Conservation (phyloP, 1,140 invertebrate genomes). For the Elysia chlorotica region DNA sequence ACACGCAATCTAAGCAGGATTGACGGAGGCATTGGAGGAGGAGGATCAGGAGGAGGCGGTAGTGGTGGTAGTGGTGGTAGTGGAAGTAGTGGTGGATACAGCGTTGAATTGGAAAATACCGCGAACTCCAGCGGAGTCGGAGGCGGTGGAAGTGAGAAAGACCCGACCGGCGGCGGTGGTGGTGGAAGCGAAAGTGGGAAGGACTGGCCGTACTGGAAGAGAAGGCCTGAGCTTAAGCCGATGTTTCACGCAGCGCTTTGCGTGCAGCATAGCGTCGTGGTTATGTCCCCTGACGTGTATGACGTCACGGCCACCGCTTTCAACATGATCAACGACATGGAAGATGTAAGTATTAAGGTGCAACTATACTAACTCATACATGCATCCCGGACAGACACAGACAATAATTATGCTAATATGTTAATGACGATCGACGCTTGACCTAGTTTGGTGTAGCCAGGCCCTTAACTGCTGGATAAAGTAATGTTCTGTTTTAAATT, state of each 20-base stretch:
- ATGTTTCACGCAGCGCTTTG: constrained; percentile 9
- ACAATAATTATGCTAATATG: too few relatives aligned
- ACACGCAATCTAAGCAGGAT: too few relatives aligned
- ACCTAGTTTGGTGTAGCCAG: too few relatives aligned
- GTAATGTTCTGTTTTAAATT: too few relatives aligned
- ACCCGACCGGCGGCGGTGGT: neutral
- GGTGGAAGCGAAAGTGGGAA: neutral
- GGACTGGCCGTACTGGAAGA: too few relatives aligned
- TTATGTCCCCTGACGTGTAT: constrained; percentile 7
- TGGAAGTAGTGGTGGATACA: neutral
- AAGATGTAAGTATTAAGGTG: constrained; percentile 10
- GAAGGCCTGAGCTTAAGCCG: neutral
- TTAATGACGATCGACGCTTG: too few relatives aligned
- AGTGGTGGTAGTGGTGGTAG: neutral
- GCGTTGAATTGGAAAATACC: too few relatives aligned
- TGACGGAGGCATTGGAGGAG: too few relatives aligned
- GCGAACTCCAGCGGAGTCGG: too few relatives aligned
- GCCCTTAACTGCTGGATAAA: too few relatives aligned
- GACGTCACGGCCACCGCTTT: constrained; percentile 12
- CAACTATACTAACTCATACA: too few relatives aligned
- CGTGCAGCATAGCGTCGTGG: neutral
- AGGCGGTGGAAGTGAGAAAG: neutral
- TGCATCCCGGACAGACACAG: too few relatives aligned
- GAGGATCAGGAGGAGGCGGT: neutral
- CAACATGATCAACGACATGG: constrained; percentile 15